Percentiles rank a stretch among this genome's conserved stretches.
phyloP scores from a whole-genome alignment of 2,113 vertebrate genomes.

The Lampris incognitus region DNA sequence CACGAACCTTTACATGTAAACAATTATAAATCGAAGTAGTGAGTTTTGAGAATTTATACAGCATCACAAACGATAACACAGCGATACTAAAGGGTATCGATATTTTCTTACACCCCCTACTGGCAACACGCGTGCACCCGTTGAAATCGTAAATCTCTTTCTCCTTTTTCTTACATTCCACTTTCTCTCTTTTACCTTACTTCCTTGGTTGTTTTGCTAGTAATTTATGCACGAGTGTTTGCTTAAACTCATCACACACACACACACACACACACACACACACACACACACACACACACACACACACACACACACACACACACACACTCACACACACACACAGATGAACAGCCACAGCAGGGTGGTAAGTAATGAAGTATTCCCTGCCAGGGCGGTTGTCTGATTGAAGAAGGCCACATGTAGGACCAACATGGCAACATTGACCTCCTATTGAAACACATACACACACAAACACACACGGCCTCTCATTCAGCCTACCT shows the following conservation, averaged over 20 bases:
- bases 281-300: slow-evolving; percentile 2
- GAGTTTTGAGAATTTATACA: no score
- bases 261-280: not conserved
- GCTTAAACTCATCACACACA: not conserved
- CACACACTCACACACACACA: not conserved
- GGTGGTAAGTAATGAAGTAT: slow-evolving; percentile 35
- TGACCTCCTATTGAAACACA: slow-evolving; percentile 22
- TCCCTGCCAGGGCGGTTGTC: slow-evolving; percentile 19
- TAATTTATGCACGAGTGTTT: not conserved
- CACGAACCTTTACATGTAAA: no score
- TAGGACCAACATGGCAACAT: slow-evolving; percentile 16
- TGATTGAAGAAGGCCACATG: slow-evolving; percentile 48
- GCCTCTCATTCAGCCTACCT: slow-evolving; percentile 22
- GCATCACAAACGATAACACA: no score
- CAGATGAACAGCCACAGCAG: not conserved
- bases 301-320: not conserved
- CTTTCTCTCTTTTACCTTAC: not conserved
- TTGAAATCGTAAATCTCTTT: not conserved
- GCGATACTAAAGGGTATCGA: no score
- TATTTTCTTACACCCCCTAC: no score
- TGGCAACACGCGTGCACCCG: no score
- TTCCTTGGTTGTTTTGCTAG: not conserved
- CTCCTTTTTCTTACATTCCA: not conserved
- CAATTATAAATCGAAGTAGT: no score
- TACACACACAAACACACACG: slow-evolving; percentile 14